Evolutionary conservation across 2,888 invertebrate species (phyloP), one percentile per base, ranked within the genome.

Genomic region (Conistra vaccinii): DNA sequence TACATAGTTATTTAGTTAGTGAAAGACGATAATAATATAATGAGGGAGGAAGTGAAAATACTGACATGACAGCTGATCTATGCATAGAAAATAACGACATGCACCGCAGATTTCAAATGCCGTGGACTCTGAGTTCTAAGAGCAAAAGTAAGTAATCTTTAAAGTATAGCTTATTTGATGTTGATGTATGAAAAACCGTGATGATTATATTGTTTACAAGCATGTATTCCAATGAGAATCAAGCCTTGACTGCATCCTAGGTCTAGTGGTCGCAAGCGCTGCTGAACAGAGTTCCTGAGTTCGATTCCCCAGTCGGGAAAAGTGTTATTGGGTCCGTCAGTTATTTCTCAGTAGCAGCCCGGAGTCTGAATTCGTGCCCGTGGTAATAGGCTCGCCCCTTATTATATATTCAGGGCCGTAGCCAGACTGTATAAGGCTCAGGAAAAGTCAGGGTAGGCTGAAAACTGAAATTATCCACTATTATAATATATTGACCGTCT

Each of bases 11-110:
- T 62, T 79, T 55, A 71, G 62, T 79, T 55, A 71, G 62, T 57
- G 71, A 77, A 79, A 57, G 42, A 77, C 32, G 71, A 51, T 76
- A 51, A 53, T 53, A 71, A 70, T 70, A 70, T 78, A 32, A 57
- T 42, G 32, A 32, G 26, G 53, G 48, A 73, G 73, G 78, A 73
- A 80, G 63, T 80, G 76, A 79, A 77, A 77, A 71, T 79, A 26
- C 32, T 63, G 23, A 78, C 48, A 55, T 14, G 76, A 26, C 26
- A 14, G 61, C 78, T 62, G 70, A 61, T 78, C 42, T 57, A 32
- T 10, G 39, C 32, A 62, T 45, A 51, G 72, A 42, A 78, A 69
- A 78, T 61, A 69, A 29, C 48, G 32, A 26, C 32, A 62, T 23
- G 29, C 62, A 62, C 55, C 78, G n/a, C 12, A 7, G 78, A 39